Evolutionary conservation across 2,888 invertebrate genomes (phyloP).

Genomic region (Eilema griseolum): DNA sequence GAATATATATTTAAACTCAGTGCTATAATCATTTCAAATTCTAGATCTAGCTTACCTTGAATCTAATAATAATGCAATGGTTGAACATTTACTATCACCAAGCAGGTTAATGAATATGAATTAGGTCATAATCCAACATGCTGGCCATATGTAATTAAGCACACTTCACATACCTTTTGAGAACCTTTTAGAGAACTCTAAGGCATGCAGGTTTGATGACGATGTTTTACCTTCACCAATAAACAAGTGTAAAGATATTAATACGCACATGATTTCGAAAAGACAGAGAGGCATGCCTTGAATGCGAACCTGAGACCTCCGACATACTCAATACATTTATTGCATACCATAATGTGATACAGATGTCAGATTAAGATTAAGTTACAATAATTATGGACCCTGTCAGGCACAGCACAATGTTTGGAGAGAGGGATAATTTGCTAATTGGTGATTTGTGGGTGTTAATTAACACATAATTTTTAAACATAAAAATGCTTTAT

Average conservation of each 20-base stretch:
- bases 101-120: background rate
- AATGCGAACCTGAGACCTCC: slow-evolving; percentile 24
- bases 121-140: too few species aligned
- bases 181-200: background rate
- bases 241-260: slow-evolving; percentile 13
- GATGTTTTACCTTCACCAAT: slow-evolving; percentile 19
- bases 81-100: slow-evolving; percentile 6
- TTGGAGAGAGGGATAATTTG: too few species aligned
- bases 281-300: slow-evolving; percentile 20
- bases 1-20: background rate
- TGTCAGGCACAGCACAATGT: too few species aligned
- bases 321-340: too few species aligned
- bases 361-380: too few species aligned
- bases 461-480: slow-evolving; percentile 37
- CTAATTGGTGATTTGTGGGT: too few species aligned
- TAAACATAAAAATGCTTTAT: slow-evolving; percentile 28
- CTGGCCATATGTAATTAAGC: background rate
- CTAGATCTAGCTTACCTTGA: background rate
- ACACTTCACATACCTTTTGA: slow-evolving; percentile 10
- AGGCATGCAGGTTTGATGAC: slow-evolving; percentile 11
- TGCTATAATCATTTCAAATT: background rate
- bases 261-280: slow-evolving; percentile 33
- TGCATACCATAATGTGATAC: too few species aligned
- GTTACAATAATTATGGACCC: too few species aligned
- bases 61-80: background rate